Evolutionary conservation across 2,888 invertebrate species (phyloP).

Genomic region (Brachypalpus laphriformis): DNA sequence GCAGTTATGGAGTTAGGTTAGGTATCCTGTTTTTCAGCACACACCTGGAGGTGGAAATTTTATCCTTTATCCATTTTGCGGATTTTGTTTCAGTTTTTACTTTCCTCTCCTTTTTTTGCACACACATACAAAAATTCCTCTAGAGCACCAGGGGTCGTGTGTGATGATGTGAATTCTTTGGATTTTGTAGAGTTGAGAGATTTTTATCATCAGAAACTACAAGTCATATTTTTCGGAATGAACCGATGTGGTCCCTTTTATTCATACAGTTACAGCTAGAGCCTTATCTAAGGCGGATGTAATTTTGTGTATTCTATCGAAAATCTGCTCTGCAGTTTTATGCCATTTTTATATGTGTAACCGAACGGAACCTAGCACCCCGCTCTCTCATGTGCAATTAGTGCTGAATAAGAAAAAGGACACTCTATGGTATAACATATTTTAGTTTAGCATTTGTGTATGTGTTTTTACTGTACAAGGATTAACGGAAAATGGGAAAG

Average conservation of each 20-base stretch:
- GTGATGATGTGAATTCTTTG: conserved; percentile 49
- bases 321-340: conserved; percentile 59
- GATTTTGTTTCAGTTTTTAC: conserved; percentile 64
- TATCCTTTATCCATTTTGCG: conserved; percentile 70
- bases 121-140: conserved; percentile 62
- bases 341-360: background rate
- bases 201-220: conserved; percentile 62
- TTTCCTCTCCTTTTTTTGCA: conserved; percentile 19
- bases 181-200: conserved; percentile 44
- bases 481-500: conserved; percentile 56
- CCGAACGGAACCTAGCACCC: background rate
- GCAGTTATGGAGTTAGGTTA: conserved; percentile 31
- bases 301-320: conserved; percentile 70
- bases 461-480: conserved; percentile 7
- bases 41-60: conserved; percentile 61
- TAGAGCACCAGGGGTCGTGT: background rate
- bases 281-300: conserved; percentile 59
- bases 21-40: conserved; percentile 44
- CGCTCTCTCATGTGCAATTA: conserved; percentile 53
- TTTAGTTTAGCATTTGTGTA: conserved; percentile 30
- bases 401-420: conserved; percentile 68
- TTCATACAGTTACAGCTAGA: background rate
- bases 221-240: conserved; percentile 52
- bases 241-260: conserved; percentile 5
- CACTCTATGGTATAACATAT: conserved; percentile 43